phyloP scores from a whole-genome alignment of 2,113 vertebrate species.

The Cheirogaleus medius region DNA sequence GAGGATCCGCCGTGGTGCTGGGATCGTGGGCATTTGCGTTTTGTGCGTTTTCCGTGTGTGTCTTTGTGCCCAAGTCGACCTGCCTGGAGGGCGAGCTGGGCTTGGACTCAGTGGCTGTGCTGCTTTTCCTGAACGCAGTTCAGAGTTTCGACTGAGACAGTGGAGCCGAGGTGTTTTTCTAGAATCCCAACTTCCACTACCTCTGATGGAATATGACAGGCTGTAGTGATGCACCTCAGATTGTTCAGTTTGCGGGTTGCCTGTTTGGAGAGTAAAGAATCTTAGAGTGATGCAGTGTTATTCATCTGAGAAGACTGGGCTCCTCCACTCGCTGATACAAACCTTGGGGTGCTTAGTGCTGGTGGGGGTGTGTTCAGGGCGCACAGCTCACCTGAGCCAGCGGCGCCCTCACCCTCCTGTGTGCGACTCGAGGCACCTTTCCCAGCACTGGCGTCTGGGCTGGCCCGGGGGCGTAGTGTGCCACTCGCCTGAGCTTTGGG shows the following conservation, averaged over 20 bases:
- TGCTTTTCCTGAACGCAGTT: neutral
- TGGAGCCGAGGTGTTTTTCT: neutral
- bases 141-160: fast-evolving
- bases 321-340: fast-evolving
- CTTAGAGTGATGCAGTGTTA: fast-evolving
- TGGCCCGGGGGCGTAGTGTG: neutral
- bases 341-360: fast-evolving
- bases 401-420: fast-evolving
- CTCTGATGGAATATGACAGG: fast-evolving
- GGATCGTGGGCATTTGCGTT: fast-evolving
- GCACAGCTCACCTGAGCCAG: fast-evolving
- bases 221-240: fast-evolving
- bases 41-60: fast-evolving
- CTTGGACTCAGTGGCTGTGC: fast-evolving
- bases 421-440: too few relatives aligned
- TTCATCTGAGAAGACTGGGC: fast-evolving
- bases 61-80: fast-evolving
- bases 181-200: fast-evolving
- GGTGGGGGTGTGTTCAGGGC: fast-evolving
- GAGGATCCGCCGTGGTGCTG: fast-evolving
- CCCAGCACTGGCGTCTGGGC: too few relatives aligned
- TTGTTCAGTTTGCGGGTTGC: fast-evolving
- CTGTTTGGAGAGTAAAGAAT: neutral
- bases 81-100: fast-evolving
- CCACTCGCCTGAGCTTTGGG: neutral